phyloP scores from a whole-genome alignment of 1,140 invertebrate genomes.

The Ganaspis sp. region DNA sequence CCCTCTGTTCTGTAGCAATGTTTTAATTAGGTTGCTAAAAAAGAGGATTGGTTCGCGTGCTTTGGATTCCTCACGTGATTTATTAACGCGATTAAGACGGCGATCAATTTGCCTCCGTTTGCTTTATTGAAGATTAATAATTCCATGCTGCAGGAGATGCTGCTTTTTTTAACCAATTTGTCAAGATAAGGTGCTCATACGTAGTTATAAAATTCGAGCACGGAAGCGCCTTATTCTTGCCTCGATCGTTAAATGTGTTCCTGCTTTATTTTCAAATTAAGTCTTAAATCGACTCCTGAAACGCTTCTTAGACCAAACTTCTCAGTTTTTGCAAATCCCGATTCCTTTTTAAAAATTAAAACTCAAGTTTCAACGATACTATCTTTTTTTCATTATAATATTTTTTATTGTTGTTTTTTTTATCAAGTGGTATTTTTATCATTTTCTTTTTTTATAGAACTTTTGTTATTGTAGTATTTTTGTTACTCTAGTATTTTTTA shows the following conservation, averaged over 20 bases:
- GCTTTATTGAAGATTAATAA: conserved; percentile 31
- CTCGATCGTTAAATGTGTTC: background rate
- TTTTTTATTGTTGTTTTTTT: no score
- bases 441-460: no score
- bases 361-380: no score
- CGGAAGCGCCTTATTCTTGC: conserved; percentile 18
- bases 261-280: background rate
- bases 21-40: conserved; percentile 49
- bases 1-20: conserved; percentile 37
- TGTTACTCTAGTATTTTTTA: no score
- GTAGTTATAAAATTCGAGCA: conserved; percentile 12
- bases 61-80: conserved; percentile 26
- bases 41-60: conserved; percentile 33
- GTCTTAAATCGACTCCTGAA: background rate
- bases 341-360: no score
- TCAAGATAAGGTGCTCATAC: conserved; percentile 20
- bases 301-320: no score
- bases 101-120: conserved; percentile 31
- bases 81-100: conserved; percentile 22
- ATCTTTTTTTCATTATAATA: no score
- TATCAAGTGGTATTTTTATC: no score
- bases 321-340: no score
- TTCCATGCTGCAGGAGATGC: conserved; percentile 18
- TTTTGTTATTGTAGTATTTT: no score
- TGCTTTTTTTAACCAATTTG: conserved; percentile 8